Percentiles rank a stretch among this genome's conserved stretches.
Conservation (phyloP, 2,797 vertebrate genomes). For the Orestias chungarensis region DNA sequence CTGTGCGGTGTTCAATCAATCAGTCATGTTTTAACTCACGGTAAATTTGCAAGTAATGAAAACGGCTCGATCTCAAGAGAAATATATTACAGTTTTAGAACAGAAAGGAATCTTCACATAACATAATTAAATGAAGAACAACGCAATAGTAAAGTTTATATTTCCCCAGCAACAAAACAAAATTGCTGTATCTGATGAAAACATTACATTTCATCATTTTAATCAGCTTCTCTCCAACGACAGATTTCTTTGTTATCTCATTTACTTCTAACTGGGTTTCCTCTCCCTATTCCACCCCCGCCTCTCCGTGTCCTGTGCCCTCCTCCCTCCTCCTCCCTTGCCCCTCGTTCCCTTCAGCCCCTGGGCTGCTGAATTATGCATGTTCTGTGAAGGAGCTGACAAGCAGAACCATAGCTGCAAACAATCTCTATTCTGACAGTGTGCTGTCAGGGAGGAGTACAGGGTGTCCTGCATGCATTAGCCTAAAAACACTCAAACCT, state of each 20-base stretch:
- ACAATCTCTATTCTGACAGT: slow-evolving; percentile 70
- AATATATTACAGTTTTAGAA: neutral
- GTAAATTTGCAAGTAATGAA: neutral
- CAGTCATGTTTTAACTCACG: neutral
- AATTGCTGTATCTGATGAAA: neutral
- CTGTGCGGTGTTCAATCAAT: neutral
- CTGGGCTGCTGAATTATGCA: slow-evolving; percentile 73
- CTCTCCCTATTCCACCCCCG: slow-evolving; percentile 17
- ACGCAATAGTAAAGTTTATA: neutral
- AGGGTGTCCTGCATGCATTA: slow-evolving; percentile 55
- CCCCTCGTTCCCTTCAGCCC: slow-evolving; percentile 32
- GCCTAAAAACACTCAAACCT: slow-evolving; percentile 15
- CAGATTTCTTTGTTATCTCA: slow-evolving; percentile 28
- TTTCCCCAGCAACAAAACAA: neutral
- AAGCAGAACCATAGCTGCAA: slow-evolving; percentile 68
- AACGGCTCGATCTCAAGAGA: neutral
- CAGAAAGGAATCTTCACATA: neutral
- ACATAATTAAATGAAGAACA: neutral
- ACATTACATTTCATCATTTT: neutral
- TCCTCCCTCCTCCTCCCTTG: too few relatives aligned
- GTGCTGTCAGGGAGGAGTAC: slow-evolving; percentile 34
- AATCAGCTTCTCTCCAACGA: slow-evolving; percentile 22
- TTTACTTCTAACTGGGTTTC: slow-evolving; percentile 32
- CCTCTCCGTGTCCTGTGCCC: slow-evolving; percentile 34
- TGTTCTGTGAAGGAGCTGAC: slow-evolving; percentile 70